phyloP scores from a whole-genome alignment of 2,888 invertebrate genomes.

The Microctonus brassicae region DNA sequence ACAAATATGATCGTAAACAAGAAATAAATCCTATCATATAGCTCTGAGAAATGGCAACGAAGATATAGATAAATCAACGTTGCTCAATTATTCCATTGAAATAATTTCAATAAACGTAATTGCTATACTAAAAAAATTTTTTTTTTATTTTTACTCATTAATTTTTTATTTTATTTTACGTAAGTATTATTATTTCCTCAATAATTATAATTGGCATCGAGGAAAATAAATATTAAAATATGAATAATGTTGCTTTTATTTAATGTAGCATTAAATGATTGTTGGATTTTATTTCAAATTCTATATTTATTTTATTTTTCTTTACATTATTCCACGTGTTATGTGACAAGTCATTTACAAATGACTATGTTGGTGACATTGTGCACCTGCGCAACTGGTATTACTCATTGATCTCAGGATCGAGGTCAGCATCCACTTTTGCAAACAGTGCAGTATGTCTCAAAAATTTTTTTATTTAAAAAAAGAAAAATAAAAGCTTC shows the following conservation, averaged over 20 bases:
- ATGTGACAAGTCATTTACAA: neutral
- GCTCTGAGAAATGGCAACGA: neutral
- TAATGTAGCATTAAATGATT: too few species aligned
- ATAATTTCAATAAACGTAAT: slow-evolving; percentile 16
- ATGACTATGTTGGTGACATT: neutral
- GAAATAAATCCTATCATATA: neutral
- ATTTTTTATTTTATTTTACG: neutral
- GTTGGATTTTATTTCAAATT: neutral
- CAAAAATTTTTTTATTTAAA: neutral
- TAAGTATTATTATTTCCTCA: too few species aligned
- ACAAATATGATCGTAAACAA: neutral
- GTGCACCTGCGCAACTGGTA: slow-evolving; percentile 16
- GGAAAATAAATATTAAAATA: too few species aligned
- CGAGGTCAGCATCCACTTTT: slow-evolving; percentile 19
- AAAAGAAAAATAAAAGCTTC: too few species aligned
- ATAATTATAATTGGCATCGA: too few species aligned
- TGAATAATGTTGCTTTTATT: too few species aligned
- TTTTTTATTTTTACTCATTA: neutral
- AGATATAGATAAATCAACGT: neutral
- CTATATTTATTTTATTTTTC: neutral
- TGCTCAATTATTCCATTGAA: neutral
- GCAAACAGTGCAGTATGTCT: neutral
- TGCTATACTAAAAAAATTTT: neutral
- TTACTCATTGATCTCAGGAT: slow-evolving; percentile 27
- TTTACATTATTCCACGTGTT: neutral